Evolutionary conservation across 2,797 vertebrate genomes (phyloP), one percentile per base, ranked within the genome.

Genomic region (Sardinella longiceps): DNA sequence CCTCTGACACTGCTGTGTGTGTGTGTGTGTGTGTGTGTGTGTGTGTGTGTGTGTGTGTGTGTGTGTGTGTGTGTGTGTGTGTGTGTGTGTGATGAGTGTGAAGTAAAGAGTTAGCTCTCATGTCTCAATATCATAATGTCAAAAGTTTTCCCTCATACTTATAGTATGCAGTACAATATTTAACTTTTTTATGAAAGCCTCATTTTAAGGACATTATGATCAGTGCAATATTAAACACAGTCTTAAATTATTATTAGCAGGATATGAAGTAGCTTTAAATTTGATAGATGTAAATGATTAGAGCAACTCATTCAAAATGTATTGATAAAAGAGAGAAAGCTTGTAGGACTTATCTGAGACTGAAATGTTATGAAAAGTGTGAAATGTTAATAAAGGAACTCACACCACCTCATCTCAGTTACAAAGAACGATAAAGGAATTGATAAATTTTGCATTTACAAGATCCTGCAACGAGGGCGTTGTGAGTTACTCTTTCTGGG

Each of bases 401-500:
- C 95, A 94, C 95, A 96, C 94, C 94, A 96, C 95, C 94, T 93
- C 84, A 84, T 89, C 90, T 95, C 93, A 92, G 93, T 95, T 94
- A 91, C 95, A 96, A 96, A 96, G 95, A 91, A 88, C 94, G 92
- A 94, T 95, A 91, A 96, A 95, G 94, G 93, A 94, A 96, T 94
- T 94, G 95, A 92, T 95, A 96, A 96, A 97, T 96, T 97, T 97
- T 96, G 90, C 96, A 96, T 97, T 97, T 97, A 96, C 96, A 97
- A 97, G 96, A 90, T 96, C 96, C 96, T 96, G 94, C 95, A 96
- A 93, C 93, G 94, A 96, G 96, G 96, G 95, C 96, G 91, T 95
- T 96, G 95, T 96, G 95, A 96, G 96, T 96, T 96, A 95, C 96
- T 97, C 95, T 97, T 95, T 97, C 95, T 97, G 96, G 96, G 95